Conservation (phyloP, 2,797 vertebrate species). For the Xenentodon cancila region DNA sequence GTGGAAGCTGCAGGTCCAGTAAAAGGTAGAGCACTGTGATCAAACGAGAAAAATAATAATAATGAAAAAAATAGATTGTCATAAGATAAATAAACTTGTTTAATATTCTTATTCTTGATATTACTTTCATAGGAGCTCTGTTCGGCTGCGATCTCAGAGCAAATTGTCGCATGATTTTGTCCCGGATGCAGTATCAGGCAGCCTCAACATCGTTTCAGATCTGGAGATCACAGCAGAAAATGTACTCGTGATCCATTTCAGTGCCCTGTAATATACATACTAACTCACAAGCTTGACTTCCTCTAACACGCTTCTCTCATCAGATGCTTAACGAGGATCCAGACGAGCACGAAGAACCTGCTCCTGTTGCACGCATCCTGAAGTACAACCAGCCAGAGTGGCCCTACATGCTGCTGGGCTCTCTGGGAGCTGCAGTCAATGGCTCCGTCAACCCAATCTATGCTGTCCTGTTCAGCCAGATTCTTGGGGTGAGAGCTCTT, state of each 20-base stretch:
- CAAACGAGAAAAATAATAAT: neutral
- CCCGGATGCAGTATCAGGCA: conserved; percentile 54
- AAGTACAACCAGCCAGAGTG: conserved; percentile 86
- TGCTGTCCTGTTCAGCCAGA: conserved; percentile 85
- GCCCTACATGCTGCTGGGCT: conserved; percentile 85
- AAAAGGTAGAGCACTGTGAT: conserved; percentile 63
- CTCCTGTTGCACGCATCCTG: conserved; percentile 81
- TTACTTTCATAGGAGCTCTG: conserved; percentile 62
- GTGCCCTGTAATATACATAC: neutral
- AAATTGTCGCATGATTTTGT: conserved; percentile 59
- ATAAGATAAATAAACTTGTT: neutral
- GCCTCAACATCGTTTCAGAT: conserved; percentile 28
- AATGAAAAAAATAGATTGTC: neutral
- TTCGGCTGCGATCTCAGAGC: conserved; percentile 71
- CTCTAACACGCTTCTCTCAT: conserved; percentile 10
- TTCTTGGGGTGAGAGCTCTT: conserved; percentile 80
- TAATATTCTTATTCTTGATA: conserved; percentile 8
- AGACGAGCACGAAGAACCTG: conserved; percentile 56
- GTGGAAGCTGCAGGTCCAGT: conserved; percentile 58
- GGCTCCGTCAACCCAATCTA: conserved; percentile 84
- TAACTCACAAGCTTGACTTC: neutral
- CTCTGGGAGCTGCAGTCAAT: conserved; percentile 83
- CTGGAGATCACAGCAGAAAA: conserved; percentile 13
- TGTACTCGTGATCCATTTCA: conserved; percentile 22
- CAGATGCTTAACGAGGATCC: conserved; percentile 50